Evolutionary conservation across 2,113 vertebrate species (phyloP).

Genomic region (Engystomops pustulosus): DNA sequence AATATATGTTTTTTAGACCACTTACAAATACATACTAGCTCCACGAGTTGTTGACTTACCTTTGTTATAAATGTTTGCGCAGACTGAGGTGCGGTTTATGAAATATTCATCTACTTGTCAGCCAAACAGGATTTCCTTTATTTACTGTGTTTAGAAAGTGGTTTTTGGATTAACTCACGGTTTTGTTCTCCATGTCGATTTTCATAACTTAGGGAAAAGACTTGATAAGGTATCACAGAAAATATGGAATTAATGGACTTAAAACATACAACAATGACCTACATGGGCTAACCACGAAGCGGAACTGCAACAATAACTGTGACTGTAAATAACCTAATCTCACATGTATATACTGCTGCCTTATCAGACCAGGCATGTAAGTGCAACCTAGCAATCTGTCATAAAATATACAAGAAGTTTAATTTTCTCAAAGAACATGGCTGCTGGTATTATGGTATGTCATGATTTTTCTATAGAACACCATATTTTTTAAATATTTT

Average conservation of each 20-base stretch:
- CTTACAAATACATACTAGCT: too few species aligned
- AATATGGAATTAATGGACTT: not conserved
- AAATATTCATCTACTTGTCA: not conserved
- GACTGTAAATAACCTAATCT: not conserved
- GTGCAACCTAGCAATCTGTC: too few species aligned
- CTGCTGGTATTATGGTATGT: too few species aligned
- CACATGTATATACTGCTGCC: not conserved
- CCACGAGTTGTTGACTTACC: too few species aligned
- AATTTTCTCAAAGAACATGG: too few species aligned
- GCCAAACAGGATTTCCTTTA: not conserved
- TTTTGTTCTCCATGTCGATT: not conserved
- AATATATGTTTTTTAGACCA: too few species aligned
- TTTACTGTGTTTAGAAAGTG: not conserved
- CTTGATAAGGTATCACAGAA: not conserved
- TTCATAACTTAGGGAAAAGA: not conserved
- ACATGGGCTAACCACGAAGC: not conserved
- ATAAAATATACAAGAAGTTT: too few species aligned
- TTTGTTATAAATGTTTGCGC: not conserved
- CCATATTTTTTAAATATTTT: too few species aligned
- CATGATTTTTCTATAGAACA: too few species aligned
- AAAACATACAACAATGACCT: not conserved
- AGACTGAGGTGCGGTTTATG: not conserved
- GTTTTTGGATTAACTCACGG: not conserved
- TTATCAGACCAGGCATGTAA: not conserved
- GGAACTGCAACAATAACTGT: not conserved